These are phyloP conservation scores for Ypsolopha scabrella DNA, from an alignment of 2,888 invertebrate species.

Conservation along the genomic window DNA sequence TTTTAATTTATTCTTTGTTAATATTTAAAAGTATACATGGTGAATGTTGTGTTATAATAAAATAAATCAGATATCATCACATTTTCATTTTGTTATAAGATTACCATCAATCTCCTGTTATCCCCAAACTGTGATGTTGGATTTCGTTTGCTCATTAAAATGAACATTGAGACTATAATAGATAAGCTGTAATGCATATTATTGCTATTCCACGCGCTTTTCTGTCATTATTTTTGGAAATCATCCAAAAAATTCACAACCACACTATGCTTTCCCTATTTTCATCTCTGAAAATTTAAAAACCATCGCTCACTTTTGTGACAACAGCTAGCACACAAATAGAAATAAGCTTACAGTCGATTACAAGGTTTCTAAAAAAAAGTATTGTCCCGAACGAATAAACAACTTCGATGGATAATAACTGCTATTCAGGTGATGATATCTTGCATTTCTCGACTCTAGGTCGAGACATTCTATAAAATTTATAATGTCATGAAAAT, in stretches of 20 bases:
- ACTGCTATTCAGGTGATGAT: neutral
- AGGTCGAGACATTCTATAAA: neutral
- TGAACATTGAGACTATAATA: neutral
- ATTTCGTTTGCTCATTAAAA: neutral
- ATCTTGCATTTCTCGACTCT: neutral
- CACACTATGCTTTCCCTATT: constrained; percentile 64
- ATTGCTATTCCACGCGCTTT: constrained; percentile 46
- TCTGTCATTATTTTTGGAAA: constrained; percentile 60
- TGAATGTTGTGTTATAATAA: neutral
- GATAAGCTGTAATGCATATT: constrained; percentile 26
- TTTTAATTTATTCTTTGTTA: neutral
- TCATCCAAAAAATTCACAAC: constrained; percentile 59
- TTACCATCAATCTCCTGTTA: neutral
- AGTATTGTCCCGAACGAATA: constrained; percentile 6
- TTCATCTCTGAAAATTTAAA: constrained; percentile 67
- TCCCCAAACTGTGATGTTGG: neutral
- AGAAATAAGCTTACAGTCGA: constrained; percentile 62
- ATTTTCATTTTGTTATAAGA: no score
- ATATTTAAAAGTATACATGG: neutral
- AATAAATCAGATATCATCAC: neutral
- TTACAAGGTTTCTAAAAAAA: constrained; percentile 43
- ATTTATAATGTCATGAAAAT: neutral
- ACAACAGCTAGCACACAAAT: constrained; percentile 63
- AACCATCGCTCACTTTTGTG: constrained; percentile 66
- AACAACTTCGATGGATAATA: constrained; percentile 2